Evolutionary conservation across 2,113 vertebrate species (phyloP).

Genomic region (Megatriorchis doriae): DNA sequence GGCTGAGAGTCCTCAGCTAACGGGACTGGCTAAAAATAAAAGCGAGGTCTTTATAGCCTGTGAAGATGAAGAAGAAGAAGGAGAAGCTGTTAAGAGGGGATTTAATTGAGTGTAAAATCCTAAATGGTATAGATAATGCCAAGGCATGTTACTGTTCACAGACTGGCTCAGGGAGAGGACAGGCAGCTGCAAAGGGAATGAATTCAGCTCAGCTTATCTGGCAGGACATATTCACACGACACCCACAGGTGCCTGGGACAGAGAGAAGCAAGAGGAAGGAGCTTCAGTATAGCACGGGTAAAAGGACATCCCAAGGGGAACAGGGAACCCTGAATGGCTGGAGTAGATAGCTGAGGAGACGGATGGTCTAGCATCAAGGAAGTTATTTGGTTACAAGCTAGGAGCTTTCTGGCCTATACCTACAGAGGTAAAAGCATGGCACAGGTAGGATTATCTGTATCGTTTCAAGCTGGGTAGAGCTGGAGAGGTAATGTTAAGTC

Average conservation of each 20-base stretch:
- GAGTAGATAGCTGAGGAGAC: background rate
- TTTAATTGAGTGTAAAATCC: slow-evolving; percentile 62
- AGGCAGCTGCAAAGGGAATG: background rate
- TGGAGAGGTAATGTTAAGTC: background rate
- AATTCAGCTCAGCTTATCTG: background rate
- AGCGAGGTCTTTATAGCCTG: background rate
- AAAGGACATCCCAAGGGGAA: background rate
- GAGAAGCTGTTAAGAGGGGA: slow-evolving; percentile 18
- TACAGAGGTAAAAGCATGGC: background rate
- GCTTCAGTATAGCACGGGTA: background rate
- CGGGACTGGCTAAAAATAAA: slow-evolving; percentile 46
- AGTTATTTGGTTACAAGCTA: background rate
- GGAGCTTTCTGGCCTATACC: background rate
- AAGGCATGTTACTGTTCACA: background rate
- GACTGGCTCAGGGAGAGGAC: background rate
- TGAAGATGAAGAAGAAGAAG: slow-evolving; percentile 41
- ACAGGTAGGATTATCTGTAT: background rate
- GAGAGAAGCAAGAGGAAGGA: background rate
- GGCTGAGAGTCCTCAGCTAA: background rate
- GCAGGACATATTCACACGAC: background rate
- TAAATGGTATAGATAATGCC: slow-evolving; percentile 48
- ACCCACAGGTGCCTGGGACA: background rate
- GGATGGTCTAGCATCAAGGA: background rate
- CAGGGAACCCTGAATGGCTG: background rate
- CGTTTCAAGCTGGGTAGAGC: background rate